Percentiles rank a stretch among this genome's conserved stretches.
phyloP scores from a whole-genome alignment of 1,140 invertebrate species.

The Scaptomyza montana region DNA sequence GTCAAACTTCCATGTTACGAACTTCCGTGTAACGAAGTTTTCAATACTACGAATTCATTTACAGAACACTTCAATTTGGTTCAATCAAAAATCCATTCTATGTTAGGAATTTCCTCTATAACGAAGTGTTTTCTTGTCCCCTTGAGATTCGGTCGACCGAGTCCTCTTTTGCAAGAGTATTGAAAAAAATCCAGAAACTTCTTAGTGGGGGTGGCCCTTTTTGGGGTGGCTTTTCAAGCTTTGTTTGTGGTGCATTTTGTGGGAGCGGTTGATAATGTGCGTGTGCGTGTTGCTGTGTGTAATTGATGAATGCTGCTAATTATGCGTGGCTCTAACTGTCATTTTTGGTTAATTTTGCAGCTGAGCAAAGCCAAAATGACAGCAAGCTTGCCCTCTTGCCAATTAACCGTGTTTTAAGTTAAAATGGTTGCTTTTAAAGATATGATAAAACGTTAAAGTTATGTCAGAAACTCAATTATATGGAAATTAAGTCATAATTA shows the following conservation, averaged over 20 bases:
- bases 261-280: slow-evolving; percentile 9
- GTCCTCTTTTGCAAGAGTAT: background rate
- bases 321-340: slow-evolving; percentile 57
- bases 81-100: no score
- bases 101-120: no score
- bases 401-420: background rate
- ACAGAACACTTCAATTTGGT: no score
- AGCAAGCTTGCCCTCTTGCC: background rate
- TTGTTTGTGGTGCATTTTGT: slow-evolving; percentile 24
- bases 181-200: background rate
- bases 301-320: slow-evolving; percentile 65
- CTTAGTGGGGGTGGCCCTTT: background rate
- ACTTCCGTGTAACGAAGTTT: no score
- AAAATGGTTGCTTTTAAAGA: background rate
- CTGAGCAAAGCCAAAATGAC: slow-evolving; percentile 2
- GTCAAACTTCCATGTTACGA: no score
- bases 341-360: slow-evolving; percentile 34
- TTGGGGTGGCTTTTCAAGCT: slow-evolving; percentile 31
- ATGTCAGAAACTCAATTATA: no score
- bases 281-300: slow-evolving; percentile 14
- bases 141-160: no score
- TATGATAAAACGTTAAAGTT: background rate
- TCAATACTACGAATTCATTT: no score
- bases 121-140: no score
- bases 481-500: no score